These are phyloP conservation scores for Siphlonurus alternatus DNA, from an alignment of 2,888 invertebrate genomes.

Conservation along the genomic window DNA sequence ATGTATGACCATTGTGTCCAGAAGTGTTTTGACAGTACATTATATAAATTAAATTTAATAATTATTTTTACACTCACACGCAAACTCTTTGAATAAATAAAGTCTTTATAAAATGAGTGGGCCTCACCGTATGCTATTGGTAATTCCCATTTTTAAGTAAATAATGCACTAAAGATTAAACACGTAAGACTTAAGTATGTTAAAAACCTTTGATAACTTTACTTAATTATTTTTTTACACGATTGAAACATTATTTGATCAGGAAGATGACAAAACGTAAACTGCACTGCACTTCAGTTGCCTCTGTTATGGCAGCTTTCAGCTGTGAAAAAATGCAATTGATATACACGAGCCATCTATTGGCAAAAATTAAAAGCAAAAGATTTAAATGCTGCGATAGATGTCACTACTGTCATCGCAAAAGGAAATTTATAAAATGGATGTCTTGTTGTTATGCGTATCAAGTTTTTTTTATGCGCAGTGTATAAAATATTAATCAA, in stretches of 20 bases:
- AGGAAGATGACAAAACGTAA: not conserved
- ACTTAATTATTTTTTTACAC: too few species aligned
- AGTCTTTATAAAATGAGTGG: not conserved
- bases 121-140: not conserved
- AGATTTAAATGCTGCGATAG: not conserved
- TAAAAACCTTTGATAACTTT: too few species aligned
- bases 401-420: too few species aligned
- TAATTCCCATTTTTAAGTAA: not conserved
- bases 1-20: not conserved
- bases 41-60: not conserved
- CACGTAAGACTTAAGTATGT: too few species aligned
- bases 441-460: too few species aligned
- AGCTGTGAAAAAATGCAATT: not conserved
- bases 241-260: too few species aligned
- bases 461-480: too few species aligned
- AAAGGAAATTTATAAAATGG: too few species aligned
- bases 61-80: not conserved
- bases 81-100: not conserved
- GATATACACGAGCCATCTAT: not conserved
- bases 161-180: not conserved
- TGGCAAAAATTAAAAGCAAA: not conserved
- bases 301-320: not conserved
- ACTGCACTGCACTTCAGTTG: not conserved
- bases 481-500: too few species aligned
- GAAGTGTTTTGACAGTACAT: not conserved